These are phyloP conservation scores for Liparis tanakae DNA, from an alignment of 2,797 vertebrate genomes.

Conservation along the genomic window DNA sequence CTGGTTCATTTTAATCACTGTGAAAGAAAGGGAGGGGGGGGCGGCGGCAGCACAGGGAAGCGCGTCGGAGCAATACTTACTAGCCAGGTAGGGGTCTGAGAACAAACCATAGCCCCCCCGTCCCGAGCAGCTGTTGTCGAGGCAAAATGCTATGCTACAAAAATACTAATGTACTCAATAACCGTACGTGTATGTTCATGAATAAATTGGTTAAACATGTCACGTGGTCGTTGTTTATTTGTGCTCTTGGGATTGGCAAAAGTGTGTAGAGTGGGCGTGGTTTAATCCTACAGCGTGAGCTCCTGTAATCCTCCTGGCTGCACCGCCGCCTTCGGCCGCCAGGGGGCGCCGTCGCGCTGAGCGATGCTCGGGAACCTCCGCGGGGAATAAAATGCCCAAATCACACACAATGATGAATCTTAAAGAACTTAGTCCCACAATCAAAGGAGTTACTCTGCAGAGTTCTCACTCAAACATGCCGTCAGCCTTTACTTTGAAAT, in stretches of 20 bases:
- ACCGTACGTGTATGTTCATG: slow-evolving; percentile 86
- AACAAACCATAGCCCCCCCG: slow-evolving; percentile 40
- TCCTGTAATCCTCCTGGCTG: too few species aligned
- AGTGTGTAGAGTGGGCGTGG: too few species aligned
- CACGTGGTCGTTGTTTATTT: too few species aligned
- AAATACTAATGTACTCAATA: slow-evolving; percentile 88
- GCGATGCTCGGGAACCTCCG: not conserved
- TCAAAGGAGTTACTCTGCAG: not conserved
- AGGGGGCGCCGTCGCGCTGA: slow-evolving; percentile 42
- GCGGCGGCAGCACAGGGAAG: slow-evolving; percentile 63
- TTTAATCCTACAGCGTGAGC: too few species aligned
- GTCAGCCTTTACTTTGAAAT: too few species aligned
- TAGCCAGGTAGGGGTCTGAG: slow-evolving; percentile 28
- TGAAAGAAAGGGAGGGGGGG: slow-evolving; percentile 66
- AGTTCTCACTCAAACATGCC: not conserved
- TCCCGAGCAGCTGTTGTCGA: slow-evolving; percentile 83
- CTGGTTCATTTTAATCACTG: slow-evolving; percentile 76
- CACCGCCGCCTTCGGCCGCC: not conserved
- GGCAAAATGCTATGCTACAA: slow-evolving; percentile 86
- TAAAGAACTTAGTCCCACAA: not conserved
- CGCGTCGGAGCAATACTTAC: slow-evolving; percentile 70
- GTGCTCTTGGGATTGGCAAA: too few species aligned
- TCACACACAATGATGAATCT: not conserved
- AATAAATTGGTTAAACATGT: slow-evolving; percentile 85
- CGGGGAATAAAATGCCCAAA: not conserved